A percentile compares a stretch with the other conserved stretches of the same genome.
phyloP scores from a whole-genome alignment of 2,113 vertebrate genomes.

The Eolophus roseicapilla region DNA sequence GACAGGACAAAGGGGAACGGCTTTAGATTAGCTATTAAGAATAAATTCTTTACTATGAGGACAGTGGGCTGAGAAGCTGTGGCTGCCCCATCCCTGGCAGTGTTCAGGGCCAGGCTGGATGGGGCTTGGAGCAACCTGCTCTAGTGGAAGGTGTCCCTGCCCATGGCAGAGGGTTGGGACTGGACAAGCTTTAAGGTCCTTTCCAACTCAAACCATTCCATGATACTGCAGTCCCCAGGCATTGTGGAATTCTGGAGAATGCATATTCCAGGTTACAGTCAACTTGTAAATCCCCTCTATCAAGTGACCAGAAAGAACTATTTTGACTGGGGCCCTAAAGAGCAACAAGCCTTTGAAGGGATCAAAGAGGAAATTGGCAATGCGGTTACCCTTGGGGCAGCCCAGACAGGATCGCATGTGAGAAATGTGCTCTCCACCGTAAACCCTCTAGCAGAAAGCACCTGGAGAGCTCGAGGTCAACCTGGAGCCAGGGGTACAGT shows the following conservation, averaged over 20 bases:
- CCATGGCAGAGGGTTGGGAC: rapidly evolving
- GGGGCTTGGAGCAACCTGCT: neutral
- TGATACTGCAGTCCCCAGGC: neutral
- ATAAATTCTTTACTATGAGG: neutral
- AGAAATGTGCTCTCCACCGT: neutral
- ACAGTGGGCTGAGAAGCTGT: neutral
- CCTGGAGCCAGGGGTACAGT: neutral
- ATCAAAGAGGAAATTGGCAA: neutral
- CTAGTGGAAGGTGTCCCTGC: neutral
- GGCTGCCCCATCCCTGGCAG: neutral
- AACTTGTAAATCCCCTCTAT: neutral
- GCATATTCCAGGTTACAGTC: neutral
- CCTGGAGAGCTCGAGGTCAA: rapidly evolving
- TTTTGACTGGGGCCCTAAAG: neutral
- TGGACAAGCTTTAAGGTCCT: neutral
- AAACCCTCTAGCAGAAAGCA: neutral
- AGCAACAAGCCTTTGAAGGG: neutral
- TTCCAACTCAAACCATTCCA: neutral
- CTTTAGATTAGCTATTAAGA: neutral
- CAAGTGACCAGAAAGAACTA: neutral
- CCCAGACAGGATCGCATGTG: neutral
- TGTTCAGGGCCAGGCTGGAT: rapidly evolving
- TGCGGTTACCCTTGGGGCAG: neutral
- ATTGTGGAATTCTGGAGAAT: neutral
- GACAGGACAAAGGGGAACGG: neutral